These are phyloP conservation scores for Leptopilina clavipes DNA, from an alignment of 1,140 invertebrate species.

Conservation along the genomic window DNA sequence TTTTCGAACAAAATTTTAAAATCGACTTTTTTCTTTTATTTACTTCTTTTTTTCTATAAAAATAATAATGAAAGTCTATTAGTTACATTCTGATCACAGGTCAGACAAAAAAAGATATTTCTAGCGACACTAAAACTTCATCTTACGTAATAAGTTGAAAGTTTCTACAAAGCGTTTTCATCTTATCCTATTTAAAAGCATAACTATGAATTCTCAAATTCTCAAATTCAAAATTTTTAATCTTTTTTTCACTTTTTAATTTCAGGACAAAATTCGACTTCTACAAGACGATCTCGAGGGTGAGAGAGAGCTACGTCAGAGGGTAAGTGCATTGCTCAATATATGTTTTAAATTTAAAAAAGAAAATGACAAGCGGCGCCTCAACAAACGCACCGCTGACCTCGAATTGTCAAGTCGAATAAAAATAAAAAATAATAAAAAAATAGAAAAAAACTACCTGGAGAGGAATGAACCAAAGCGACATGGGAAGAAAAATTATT, in stretches of 20 bases:
- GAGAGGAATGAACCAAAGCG: neutral
- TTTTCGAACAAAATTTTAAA: no score
- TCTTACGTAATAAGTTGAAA: no score
- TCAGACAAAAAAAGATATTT: neutral
- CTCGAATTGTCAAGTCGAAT: neutral
- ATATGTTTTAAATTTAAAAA: neutral
- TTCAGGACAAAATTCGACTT: conserved; percentile 98
- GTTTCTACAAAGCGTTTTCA: neutral
- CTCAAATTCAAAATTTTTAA: neutral
- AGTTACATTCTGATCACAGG: neutral
- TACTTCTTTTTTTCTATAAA: no score
- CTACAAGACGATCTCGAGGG: conserved; percentile 97
- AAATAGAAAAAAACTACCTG: neutral
- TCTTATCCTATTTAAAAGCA: neutral
- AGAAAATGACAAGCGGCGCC: neutral
- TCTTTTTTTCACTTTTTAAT: conserved; percentile 65
- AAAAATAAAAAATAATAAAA: no score
- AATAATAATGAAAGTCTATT: neutral
- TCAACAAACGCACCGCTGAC: neutral
- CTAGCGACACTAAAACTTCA: neutral
- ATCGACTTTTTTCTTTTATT: no score
- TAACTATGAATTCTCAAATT: neutral
- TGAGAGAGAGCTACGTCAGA: conserved; percentile 96
- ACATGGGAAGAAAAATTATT: conserved; percentile 51
- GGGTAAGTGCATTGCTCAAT: conserved; percentile 82